Base-by-base conservation (phyloP, 2,113 vertebrate species). In the Orycteropus afer region DNA sequence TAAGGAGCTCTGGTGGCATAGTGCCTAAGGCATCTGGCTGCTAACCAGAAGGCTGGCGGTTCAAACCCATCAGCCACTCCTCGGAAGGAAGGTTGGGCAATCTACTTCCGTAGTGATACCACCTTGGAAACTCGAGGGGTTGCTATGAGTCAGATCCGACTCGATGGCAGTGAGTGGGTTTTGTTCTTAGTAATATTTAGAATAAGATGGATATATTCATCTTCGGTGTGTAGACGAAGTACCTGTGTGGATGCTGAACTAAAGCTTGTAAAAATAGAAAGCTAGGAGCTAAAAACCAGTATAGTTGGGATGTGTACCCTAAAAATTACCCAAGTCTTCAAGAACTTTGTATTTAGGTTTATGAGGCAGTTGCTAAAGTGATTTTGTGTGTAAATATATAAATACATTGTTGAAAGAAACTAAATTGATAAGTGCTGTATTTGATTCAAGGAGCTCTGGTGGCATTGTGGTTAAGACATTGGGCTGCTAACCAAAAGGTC, bases 111-210 rank as follows among this genome's bases (percentile, higher is more conserved):
- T n/a, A n/a, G n/a, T n/a, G n/a, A n/a, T n/a, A n/a, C n/a, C n/a
- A n/a, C n/a, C n/a, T n/a, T n/a, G n/a, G n/a, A n/a, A n/a, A n/a
- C n/a, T n/a, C n/a, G n/a, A n/a, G n/a, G n/a, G n/a, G n/a, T n/a
- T n/a, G n/a, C n/a, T n/a, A n/a, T n/a, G n/a, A n/a, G n/a, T n/a
- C n/a, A n/a, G n/a, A n/a, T n/a, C n/a, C n/a, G n/a, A n/a, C n/a
- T n/a, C n/a, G n/a, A n/a, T n/a, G n/a, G n/a, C n/a, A n/a, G n/a
- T n/a, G n/a, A n/a, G n/a, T n/a, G n/a, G n/a, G n/a, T n/a, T n/a
- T n/a, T n/a, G n/a, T n/a, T n/a, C 93, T 93, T 78, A 89, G 71
- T 81, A 88, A 73, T 91, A 61, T 69, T 89, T 81, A 65, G 51
- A 91, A 51, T 95, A 81, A 93, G 34, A 37, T 73, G 5, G 37